Base-by-base conservation (phyloP, 2,888 invertebrate genomes). In the Ophonus ardosiacus region DNA sequence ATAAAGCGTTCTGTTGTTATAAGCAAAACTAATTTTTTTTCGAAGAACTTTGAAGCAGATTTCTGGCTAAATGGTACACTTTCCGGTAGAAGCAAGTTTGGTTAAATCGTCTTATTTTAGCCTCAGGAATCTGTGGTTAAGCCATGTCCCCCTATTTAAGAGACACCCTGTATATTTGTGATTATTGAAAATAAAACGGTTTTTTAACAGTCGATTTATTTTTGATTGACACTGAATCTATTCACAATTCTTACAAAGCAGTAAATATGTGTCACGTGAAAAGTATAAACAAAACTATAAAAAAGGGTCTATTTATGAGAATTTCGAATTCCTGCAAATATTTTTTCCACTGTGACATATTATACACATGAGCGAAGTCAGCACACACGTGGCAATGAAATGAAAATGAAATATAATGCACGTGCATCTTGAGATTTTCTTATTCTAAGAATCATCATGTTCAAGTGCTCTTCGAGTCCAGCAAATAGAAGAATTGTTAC, bases 401-500 rank as follows among this genome's bases (percentile, higher is more conserved):
- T 2, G 15, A 31, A 31, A 2, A 3, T 2, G 15, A 31, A 40
- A 68, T 68, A 68, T 31, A 38, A 65, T 65, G 65, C 68, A 68
- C 68, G 68, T 68, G 68, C 15, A 31, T 38, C 68, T 63, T 68
- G 38, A 68, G 38, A 68, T 68, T 68, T 68, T 68, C 13, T 68
- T 38, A 38, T 68, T 31, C 15, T 15, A 24, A 68, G 38, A 68
- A 63, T n/a, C 63, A 5, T 63, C 24, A 8, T 63, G 6, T 24
- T 13, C 63, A 6, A 6, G 13, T 18, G 24, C 21, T 21, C 24
- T 38, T n/a, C 15, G n/a, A 31, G 38, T 68, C 68, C 38, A 21
- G 7, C 38, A 68, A 68, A 24, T 31, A 24, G 10, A 63, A 68
- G 31, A 68, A 38, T n/a, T 31, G 68, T 68, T 68, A 68, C 38